Conservation (phyloP, 37 sponge, comb jelly and placozoan species). For the Chondrosia reniformis region DNA sequence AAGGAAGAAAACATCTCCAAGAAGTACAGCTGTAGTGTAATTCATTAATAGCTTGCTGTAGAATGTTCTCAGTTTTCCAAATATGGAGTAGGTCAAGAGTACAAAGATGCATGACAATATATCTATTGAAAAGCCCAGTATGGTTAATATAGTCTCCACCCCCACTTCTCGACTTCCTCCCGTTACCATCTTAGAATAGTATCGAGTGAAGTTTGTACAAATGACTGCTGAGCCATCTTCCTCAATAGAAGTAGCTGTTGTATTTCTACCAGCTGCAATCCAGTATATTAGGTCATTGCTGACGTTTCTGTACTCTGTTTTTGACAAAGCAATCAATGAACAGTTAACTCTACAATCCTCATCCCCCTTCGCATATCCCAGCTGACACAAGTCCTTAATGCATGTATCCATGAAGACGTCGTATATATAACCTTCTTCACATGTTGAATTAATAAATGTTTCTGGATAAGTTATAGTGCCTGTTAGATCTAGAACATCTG, state of each 20-base stretch:
- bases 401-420: too few species aligned
- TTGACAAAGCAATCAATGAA: not conserved
- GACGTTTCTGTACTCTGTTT: not conserved
- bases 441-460: too few species aligned
- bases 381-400: too few species aligned
- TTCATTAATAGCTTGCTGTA: not conserved
- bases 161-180: not conserved
- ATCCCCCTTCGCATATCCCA: too few species aligned
- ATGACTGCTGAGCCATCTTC: not conserved
- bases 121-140: not conserved
- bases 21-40: not conserved
- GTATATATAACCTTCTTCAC: too few species aligned
- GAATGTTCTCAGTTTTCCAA: not conserved
- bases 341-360: not conserved
- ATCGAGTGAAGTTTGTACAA: not conserved
- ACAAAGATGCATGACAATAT: not conserved
- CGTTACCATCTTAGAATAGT: not conserved
- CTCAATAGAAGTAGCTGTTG: not conserved
- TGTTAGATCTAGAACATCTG: too few species aligned
- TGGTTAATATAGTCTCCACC: not conserved
- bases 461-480: too few species aligned
- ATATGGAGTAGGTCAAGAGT: not conserved
- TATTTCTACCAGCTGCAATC: not conserved
- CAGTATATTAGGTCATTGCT: not conserved
- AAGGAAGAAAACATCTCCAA: slow-evolving; percentile 26